phyloP scores from a whole-genome alignment of 35 echinoderm and acorn worm species.

The Ptychodera flava region DNA sequence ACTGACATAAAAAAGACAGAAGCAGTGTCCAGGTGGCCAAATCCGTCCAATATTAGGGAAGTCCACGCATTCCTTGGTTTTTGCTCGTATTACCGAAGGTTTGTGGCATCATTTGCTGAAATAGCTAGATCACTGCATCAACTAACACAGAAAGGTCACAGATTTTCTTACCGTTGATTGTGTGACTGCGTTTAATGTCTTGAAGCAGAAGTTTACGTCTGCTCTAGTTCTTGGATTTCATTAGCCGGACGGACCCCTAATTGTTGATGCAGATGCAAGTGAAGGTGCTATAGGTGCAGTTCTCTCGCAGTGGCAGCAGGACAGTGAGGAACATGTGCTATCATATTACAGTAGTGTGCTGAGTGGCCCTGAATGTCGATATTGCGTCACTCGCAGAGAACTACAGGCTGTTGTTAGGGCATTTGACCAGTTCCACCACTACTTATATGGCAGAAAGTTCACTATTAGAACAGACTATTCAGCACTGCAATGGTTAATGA shows the following conservation, averaged over 20 bases:
- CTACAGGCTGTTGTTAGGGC: slow-evolving; percentile 3
- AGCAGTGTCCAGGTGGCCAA: no score
- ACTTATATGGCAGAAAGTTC: slow-evolving; percentile 26
- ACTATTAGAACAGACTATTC: background rate
- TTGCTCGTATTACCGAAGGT: no score
- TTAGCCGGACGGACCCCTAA: background rate
- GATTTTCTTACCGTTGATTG: background rate
- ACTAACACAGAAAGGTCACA: background rate
- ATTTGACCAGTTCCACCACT: slow-evolving; percentile 9
- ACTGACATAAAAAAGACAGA: no score
- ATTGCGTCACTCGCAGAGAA: slow-evolving; percentile 26
- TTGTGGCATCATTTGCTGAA: no score
- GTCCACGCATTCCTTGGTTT: no score
- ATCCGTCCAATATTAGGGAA: no score
- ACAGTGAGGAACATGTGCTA: slow-evolving; percentile 27
- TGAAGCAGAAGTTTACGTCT: background rate
- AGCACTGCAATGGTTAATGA: slow-evolving; percentile 28
- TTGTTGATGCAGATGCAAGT: background rate
- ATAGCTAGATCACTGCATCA: slow-evolving; percentile 19
- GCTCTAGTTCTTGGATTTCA: background rate
- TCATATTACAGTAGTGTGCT: slow-evolving; percentile 7
- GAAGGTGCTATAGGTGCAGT: slow-evolving; percentile 11
- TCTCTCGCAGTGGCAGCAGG: slow-evolving; percentile 10
- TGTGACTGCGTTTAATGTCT: background rate
- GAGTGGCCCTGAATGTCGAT: slow-evolving; percentile 10